Percentiles rank a stretch among this genome's conserved stretches.
phyloP scores from a whole-genome alignment of 2,113 vertebrate species.

The Cephalopholis sonnerati region DNA sequence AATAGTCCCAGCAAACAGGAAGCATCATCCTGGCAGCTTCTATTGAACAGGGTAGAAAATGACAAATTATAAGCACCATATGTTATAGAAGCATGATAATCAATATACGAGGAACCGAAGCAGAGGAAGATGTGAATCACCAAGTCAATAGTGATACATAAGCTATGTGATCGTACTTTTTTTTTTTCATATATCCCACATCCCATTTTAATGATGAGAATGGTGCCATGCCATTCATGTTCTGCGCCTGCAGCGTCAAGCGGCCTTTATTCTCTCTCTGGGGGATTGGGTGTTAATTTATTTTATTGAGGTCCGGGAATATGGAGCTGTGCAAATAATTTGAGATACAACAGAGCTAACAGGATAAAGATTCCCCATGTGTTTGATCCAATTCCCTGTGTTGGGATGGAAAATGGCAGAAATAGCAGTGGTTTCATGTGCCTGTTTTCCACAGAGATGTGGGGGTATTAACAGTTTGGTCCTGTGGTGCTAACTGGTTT shows the following conservation, averaged over 20 bases:
- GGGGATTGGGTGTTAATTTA: slow-evolving; percentile 63
- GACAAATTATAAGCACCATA: slow-evolving; percentile 35
- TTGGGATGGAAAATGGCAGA: slow-evolving; percentile 42
- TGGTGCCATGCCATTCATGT: slow-evolving; percentile 45
- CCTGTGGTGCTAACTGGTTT: slow-evolving; percentile 6
- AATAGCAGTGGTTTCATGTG: slow-evolving; percentile 49
- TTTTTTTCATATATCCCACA: background rate
- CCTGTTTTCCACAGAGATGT: slow-evolving; percentile 30
- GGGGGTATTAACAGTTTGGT: background rate
- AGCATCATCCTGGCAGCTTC: slow-evolving; percentile 13
- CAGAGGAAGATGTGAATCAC: slow-evolving; percentile 29
- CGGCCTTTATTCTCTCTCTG: slow-evolving; percentile 55
- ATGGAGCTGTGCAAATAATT: slow-evolving; percentile 59
- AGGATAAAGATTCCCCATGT: slow-evolving; percentile 59
- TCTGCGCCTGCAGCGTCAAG: slow-evolving; percentile 36
- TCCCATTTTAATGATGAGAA: slow-evolving; percentile 49
- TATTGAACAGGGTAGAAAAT: slow-evolving; percentile 38
- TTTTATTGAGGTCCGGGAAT: slow-evolving; percentile 69
- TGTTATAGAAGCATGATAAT: slow-evolving; percentile 52
- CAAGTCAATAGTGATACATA: slow-evolving; percentile 39
- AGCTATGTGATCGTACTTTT: slow-evolving; percentile 7
- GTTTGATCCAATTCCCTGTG: slow-evolving; percentile 55
- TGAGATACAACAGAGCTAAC: slow-evolving; percentile 47
- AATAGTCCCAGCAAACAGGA: slow-evolving; percentile 17
- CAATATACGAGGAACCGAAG: slow-evolving; percentile 24